Base-by-base conservation (phyloP, 2,797 vertebrate genomes). In the Oreonectes daqikongensis region DNA sequence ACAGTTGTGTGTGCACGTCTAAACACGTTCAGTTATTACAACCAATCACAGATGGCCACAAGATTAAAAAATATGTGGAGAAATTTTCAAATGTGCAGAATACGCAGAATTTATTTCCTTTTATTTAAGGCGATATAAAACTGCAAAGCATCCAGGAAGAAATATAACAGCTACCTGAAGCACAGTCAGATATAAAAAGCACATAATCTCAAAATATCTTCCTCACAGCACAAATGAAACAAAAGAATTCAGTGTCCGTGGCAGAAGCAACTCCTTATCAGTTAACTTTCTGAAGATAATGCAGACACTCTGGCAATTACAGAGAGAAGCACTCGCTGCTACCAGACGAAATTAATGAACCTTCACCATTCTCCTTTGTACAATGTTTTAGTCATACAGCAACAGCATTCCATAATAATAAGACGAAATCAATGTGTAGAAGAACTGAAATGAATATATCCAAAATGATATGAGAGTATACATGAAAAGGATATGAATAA, bases 261-360 rank as follows among this genome's bases (percentile, higher is more conserved):
- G 67, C 65, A 69, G 75, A 77, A 77, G 66, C 57, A 38, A 69
- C 66, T 77, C 32, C 75, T 69, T 69, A 77, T 69, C 75, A 63
- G 66, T 69, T 77, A 77, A 63, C 75, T 77, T 48, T 77, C 18
- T 69, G 57, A 61, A 69, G 66, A 77, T 77, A 69, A 69, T 52
- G 44, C 44, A 60, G 75, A 61, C 55, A 61, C 32, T 63, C n/a
- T 55, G 48, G 66, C 75, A 69, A 77, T 77, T 70, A 69, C 53
- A 69, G 66, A 15, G 67, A 69, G 75, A 69, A 42, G 57, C 32
- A 6, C 22, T 69, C 28, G 22, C 30, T 69, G 66, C 40, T 52
- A 52, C 44, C 65, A 69, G 40, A 48, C 69, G 30, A 69, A 69
- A 69, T 77, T 77, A 77, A 77, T 52, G 66, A 76, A 69, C 65